A percentile compares a stretch with the other conserved stretches of the same genome.
phyloP scores from a whole-genome alignment of 2,113 vertebrate species.

The Lanius ludovicianus region DNA sequence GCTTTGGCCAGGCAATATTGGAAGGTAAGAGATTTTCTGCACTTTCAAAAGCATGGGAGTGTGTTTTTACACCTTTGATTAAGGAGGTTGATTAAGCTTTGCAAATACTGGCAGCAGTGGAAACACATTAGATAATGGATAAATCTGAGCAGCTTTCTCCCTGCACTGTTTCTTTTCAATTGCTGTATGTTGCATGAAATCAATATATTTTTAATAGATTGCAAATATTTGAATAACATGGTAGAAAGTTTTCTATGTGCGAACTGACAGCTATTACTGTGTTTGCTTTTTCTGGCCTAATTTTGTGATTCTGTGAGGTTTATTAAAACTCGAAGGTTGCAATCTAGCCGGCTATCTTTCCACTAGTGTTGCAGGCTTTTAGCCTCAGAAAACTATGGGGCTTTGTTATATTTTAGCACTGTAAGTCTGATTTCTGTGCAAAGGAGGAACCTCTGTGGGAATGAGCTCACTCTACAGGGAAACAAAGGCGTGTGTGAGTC shows the following conservation, averaged over 20 bases:
- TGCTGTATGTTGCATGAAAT: background rate
- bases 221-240: background rate
- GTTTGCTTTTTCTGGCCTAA: background rate
- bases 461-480: background rate
- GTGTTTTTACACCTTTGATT: background rate
- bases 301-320: background rate
- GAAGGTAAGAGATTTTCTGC: slow-evolving; percentile 73
- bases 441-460: background rate
- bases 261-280: background rate
- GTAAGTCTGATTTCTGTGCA: background rate
- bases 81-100: background rate
- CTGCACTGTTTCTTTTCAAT: background rate
- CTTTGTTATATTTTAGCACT: slow-evolving; percentile 14
- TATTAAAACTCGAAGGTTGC: background rate
- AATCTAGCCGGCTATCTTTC: background rate
- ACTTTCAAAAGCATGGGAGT: background rate
- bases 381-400: background rate
- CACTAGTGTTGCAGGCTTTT: background rate
- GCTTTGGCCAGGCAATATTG: slow-evolving; percentile 66
- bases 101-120: background rate
- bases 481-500: background rate
- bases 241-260: background rate
- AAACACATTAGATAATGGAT: background rate
- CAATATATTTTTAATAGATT: background rate
- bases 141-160: background rate